Evolutionary conservation across 2,797 vertebrate species (phyloP).

Genomic region (Mallotus villosus): DNA sequence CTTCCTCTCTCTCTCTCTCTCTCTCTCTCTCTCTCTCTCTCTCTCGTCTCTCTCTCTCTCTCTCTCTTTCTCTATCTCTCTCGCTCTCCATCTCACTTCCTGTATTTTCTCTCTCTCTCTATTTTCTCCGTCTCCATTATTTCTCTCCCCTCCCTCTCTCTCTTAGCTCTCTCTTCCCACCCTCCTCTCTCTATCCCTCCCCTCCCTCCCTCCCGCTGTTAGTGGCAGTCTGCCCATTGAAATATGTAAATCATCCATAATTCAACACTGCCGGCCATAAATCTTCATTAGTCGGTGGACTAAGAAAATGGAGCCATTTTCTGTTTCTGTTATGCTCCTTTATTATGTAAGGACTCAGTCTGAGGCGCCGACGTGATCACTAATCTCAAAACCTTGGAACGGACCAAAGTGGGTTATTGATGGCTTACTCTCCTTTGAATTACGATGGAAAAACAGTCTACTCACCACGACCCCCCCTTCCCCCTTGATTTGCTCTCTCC

Average conservation of each 20-base stretch:
- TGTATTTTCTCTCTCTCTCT: conserved; percentile 6
- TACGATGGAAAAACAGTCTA: conserved; percentile 23
- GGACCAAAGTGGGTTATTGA: conserved; percentile 64
- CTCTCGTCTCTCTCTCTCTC: too few relatives aligned
- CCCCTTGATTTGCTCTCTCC: not conserved
- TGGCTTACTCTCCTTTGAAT: conserved; percentile 59
- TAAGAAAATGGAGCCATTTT: conserved; percentile 62
- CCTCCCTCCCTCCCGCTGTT: not conserved
- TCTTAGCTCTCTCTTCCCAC: not conserved
- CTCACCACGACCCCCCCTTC: not conserved
- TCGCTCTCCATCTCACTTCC: not conserved
- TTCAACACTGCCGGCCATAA: conserved; percentile 64
- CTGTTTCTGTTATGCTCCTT: conserved; percentile 58
- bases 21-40: too few relatives aligned
- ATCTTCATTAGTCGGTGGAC: conserved; percentile 74
- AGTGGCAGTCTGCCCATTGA: conserved; percentile 52
- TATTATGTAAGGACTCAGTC: conserved; percentile 51
- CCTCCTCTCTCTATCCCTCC: conserved; percentile 16
- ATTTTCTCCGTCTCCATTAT: conserved; percentile 15
- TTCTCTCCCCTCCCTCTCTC: conserved; percentile 1
- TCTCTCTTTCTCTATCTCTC: not conserved
- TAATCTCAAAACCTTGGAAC: conserved; percentile 61
- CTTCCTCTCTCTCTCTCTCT: too few relatives aligned
- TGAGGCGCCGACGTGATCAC: conserved; percentile 47
- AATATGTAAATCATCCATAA: conserved; percentile 72